A percentile compares a stretch with the other conserved stretches of the same genome.
These are phyloP conservation scores for Nerophis ophidion DNA, from an alignment of 2,113 vertebrate genomes.

Conservation along the genomic window DNA sequence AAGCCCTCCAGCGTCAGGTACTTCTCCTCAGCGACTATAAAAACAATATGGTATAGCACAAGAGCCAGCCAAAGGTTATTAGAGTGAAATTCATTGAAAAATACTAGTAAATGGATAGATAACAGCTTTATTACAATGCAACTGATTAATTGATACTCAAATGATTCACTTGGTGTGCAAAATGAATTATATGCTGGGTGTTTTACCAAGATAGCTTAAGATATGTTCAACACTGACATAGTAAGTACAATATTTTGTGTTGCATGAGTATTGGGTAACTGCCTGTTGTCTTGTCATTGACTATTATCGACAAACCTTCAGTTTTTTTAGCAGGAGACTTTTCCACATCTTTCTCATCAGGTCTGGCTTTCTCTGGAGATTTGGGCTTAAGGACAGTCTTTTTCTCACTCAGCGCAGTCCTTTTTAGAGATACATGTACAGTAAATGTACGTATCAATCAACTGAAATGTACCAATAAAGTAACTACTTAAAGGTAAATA, in stretches of 20 bases:
- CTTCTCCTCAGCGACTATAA: constrained; percentile 89
- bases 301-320: constrained; percentile 77
- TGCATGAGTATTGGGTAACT: not conserved
- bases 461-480: not conserved
- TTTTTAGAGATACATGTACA: constrained; percentile 41
- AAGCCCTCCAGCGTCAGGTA: constrained; percentile 94
- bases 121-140: not conserved
- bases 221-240: not conserved
- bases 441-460: not conserved
- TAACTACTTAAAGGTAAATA: not conserved
- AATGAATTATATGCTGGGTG: not conserved
- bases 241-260: not conserved
- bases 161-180: no score
- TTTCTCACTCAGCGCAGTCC: constrained; percentile 94
- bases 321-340: constrained; percentile 94
- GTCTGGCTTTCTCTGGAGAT: constrained; percentile 90
- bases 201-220: not conserved
- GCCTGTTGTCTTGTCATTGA: not conserved
- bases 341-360: constrained; percentile 93
- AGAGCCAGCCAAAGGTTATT: no score
- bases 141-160: no score
- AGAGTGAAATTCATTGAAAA: not conserved
- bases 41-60: constrained; percentile 6
- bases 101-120: not conserved
- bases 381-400: constrained; percentile 91